Evolutionary conservation across 2,888 invertebrate genomes (phyloP).

Genomic region (Drosophila borborema): DNA sequence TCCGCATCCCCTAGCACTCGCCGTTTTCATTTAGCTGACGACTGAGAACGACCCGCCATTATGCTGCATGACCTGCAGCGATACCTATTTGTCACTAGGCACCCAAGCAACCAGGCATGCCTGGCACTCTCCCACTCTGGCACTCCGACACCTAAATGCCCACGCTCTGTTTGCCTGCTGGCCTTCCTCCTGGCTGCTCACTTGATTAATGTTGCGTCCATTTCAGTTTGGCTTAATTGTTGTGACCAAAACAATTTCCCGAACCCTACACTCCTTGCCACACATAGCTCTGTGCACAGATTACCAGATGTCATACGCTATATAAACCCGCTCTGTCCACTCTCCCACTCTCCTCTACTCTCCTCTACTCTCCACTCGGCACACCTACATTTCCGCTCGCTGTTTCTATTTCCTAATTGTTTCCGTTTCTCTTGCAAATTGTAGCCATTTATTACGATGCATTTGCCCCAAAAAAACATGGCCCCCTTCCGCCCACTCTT

Average conservation of each 20-base stretch:
- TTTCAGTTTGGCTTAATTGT: slow-evolving; percentile 46
- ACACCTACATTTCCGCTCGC: slow-evolving; percentile 32
- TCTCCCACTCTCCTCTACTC: background rate
- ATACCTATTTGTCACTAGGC: slow-evolving; percentile 55
- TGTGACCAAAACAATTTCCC: slow-evolving; percentile 31
- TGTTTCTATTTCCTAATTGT: slow-evolving; percentile 43
- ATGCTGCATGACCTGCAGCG: slow-evolving; percentile 9
- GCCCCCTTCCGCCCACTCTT: background rate
- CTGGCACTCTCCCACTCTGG: background rate
- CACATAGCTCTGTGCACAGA: background rate
- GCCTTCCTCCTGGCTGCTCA: slow-evolving; percentile 8
- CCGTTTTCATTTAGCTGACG: slow-evolving; percentile 28
- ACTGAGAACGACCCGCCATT: slow-evolving; percentile 7
- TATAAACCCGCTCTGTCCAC: background rate
- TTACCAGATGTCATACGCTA: background rate
- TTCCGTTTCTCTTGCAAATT: slow-evolving; percentile 33
- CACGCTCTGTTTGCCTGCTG: background rate
- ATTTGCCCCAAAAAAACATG: background rate
- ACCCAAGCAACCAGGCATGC: background rate
- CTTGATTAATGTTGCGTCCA: slow-evolving; percentile 52
- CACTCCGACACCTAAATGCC: background rate
- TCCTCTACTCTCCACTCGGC: background rate
- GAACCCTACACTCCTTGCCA: background rate
- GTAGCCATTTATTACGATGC: slow-evolving; percentile 19
- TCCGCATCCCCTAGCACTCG: background rate